Base-by-base conservation (phyloP, 2,797 vertebrate genomes). In the Euthynnus affinis region DNA sequence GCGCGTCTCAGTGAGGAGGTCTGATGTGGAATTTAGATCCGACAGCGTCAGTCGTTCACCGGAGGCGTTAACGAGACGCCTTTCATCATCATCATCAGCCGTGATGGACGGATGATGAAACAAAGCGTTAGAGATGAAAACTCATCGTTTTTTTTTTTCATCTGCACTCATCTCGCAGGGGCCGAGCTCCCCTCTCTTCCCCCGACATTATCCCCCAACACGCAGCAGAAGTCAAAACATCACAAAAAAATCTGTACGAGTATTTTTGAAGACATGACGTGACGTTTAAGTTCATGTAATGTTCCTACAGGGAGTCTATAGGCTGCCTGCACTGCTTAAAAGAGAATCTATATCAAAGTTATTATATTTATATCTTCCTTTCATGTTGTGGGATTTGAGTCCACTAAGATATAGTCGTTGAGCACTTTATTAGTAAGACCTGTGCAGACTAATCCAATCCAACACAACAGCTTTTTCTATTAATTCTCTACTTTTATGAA, bases 61-160 rank as follows among this genome's bases (percentile, higher is more conserved):
- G 23, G 63, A 70, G 82, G 85, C 69, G 29, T 74, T n/a, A 80
- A 78, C 68, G 83, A 82, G 85, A 57, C 3, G 77, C 90, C 89
- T 93, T 92, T 94, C 87, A 91, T 89, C 91, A 88, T 68, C 64
- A 29, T 29, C 27, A 29, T 29, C 27, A 12, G 37, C 61, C 10
- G 5, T 82, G 89, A 89, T 71, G 84, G 85, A 89, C 48, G 51
- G 88, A 75, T 91, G 90, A 92, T 91, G 90, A 91, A 91, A 91
- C 90, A 85, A 86, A 87, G 73, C 55, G 65, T 78, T 82, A 52
- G 60, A 87, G 86, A 86, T 88, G 78, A 90, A 87, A 86, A 74
- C 76, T 61, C 74, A 1, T 15, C 15, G 3, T 46, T 84, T 74
- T 64, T n/a, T n/a, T n/a, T 60, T 52, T 29, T 29, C 27, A 44